These are phyloP conservation scores for Diorhabda elongata DNA, from an alignment of 1,140 invertebrate genomes.

Conservation along the genomic window DNA sequence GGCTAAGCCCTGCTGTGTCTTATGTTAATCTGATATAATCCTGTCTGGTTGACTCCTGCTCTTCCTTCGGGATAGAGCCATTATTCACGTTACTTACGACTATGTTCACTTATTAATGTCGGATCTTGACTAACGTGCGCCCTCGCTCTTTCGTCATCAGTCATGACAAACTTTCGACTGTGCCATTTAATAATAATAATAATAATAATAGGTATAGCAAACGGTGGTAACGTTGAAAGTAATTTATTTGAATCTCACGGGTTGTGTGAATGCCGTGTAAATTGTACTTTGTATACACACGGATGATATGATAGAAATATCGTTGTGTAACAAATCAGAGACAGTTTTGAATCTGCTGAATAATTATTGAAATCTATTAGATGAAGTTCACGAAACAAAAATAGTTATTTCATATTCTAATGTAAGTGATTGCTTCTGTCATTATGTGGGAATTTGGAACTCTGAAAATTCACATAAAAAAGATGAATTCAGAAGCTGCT, in stretches of 20 bases:
- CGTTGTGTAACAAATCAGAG: not conserved
- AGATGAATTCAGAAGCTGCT: too few relatives aligned
- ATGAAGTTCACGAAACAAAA: not conserved
- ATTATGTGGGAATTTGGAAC: too few relatives aligned
- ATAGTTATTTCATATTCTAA: too few relatives aligned
- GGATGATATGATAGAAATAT: not conserved
- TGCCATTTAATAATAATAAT: conserved; percentile 17
- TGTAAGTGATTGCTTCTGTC: too few relatives aligned
- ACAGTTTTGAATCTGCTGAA: not conserved
- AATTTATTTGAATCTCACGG: not conserved
- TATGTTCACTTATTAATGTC: conserved; percentile 36
- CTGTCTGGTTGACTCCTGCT: conserved; percentile 44
- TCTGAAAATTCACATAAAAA: too few relatives aligned
- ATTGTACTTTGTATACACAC: not conserved
- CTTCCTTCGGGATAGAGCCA: conserved; percentile 37
- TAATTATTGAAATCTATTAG: not conserved
- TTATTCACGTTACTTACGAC: conserved; percentile 38
- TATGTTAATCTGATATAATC: conserved; percentile 48
- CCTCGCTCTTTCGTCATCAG: conserved; percentile 35
- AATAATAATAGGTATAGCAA: not conserved
- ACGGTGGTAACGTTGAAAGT: not conserved
- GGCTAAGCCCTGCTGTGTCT: conserved; percentile 46
- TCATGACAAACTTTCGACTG: conserved; percentile 29
- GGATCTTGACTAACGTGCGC: conserved; percentile 31
- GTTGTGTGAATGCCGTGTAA: not conserved